Conservation (phyloP, 1,140 invertebrate genomes). For the Calliopsis andreniformis region DNA sequence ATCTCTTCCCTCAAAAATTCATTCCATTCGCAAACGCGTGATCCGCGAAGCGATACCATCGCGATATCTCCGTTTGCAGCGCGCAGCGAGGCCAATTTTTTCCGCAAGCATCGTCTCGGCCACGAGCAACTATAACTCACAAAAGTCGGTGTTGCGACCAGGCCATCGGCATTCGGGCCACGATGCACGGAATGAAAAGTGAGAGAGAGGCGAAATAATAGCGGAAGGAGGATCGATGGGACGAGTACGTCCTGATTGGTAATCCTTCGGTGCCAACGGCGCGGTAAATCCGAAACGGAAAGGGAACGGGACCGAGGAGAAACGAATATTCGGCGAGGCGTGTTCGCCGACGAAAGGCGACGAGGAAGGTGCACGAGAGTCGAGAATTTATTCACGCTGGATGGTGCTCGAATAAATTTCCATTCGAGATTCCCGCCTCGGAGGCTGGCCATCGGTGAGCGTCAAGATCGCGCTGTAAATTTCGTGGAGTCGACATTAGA, state of each 20-base stretch:
- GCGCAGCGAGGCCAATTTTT: constrained; percentile 7
- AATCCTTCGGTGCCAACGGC: constrained; percentile 44
- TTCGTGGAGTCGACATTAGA: not conserved
- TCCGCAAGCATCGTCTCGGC: constrained; percentile 8
- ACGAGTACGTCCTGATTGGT: constrained; percentile 53
- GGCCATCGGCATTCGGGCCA: constrained; percentile 47
- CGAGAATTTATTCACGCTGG: constrained; percentile 34
- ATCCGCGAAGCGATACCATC: not conserved
- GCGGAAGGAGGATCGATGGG: not conserved
- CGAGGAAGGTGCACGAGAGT: not conserved
- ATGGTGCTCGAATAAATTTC: constrained; percentile 56
- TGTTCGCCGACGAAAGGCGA: constrained; percentile 1
- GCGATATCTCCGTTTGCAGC: not conserved
- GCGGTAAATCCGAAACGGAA: constrained; percentile 29
- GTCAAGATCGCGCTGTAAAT: constrained; percentile 26
- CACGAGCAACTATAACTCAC: constrained; percentile 50
- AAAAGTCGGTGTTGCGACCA: constrained; percentile 40
- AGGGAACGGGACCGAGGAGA: constrained; percentile 9
- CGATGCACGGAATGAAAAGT: constrained; percentile 37
- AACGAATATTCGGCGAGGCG: constrained; percentile 30
- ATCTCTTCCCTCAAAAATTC: no score
- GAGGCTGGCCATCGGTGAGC: not conserved
- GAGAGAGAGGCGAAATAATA: constrained; percentile 16
- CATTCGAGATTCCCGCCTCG: not conserved
- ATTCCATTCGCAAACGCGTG: not conserved